Conservation (phyloP, 2,888 invertebrate species). For the Melieria picta region DNA sequence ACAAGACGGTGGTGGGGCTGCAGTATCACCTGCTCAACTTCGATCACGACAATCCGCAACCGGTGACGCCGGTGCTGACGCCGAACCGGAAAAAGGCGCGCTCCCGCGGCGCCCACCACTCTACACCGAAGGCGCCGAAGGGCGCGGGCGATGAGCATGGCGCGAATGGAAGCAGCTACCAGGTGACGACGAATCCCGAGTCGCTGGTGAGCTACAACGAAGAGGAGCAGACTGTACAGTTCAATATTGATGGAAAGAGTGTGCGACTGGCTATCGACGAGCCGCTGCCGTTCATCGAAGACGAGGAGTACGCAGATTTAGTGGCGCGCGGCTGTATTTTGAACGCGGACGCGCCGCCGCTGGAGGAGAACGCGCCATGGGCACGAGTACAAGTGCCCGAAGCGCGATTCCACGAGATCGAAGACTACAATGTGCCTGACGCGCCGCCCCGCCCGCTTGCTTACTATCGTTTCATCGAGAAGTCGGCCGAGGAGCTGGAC, state of each 20-base stretch:
- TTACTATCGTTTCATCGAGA: constrained; percentile 93
- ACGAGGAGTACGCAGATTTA: constrained; percentile 70
- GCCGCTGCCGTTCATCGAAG: constrained; percentile 75
- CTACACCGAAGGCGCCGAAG: constrained; percentile 60
- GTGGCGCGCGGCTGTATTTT: constrained; percentile 61
- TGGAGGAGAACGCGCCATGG: constrained; percentile 64
- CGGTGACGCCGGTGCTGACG: constrained; percentile 72
- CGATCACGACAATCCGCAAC: constrained; percentile 83
- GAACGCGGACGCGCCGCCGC: constrained; percentile 58
- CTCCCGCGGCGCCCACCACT: constrained; percentile 67
- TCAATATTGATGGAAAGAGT: constrained; percentile 84
- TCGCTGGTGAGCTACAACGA: constrained; percentile 79
- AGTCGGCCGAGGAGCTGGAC: constrained; percentile 92
- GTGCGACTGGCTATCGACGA: constrained; percentile 75
- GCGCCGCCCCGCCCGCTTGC: constrained; percentile 87
- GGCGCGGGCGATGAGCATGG: constrained; percentile 49
- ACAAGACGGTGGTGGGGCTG: constrained; percentile 86
- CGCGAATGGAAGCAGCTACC: constrained; percentile 35
- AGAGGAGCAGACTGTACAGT: constrained; percentile 85
- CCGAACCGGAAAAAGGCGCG: constrained; percentile 73
- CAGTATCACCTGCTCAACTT: constrained; percentile 87
- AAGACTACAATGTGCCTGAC: constrained; percentile 82
- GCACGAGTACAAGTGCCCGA: constrained; percentile 73
- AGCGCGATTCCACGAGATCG: constrained; percentile 76
- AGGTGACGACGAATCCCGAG: constrained; percentile 53